A percentile compares a stretch with the other conserved stretches of the same genome.
Conservation (phyloP, 1,140 invertebrate species). For the Stegodyphus dumicola region DNA sequence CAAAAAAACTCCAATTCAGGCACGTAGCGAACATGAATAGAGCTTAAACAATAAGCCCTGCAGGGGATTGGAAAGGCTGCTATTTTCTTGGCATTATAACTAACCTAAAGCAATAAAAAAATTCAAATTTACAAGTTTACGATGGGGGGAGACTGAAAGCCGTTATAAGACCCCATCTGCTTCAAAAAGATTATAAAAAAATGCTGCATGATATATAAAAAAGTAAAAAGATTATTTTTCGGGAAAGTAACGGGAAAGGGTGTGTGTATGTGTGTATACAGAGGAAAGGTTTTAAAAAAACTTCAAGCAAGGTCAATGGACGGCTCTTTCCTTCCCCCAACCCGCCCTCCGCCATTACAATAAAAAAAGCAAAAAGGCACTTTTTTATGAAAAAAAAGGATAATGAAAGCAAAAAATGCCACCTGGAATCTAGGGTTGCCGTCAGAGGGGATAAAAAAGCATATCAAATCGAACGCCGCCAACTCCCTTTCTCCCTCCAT, state of each 20-base stretch:
- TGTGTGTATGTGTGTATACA: constrained; percentile 33
- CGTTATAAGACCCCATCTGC: constrained; percentile 61
- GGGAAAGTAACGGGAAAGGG: constrained; percentile 59
- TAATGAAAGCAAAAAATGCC: constrained; percentile 58
- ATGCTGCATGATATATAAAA: constrained; percentile 39
- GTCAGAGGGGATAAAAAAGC: background rate
- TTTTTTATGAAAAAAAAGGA: constrained; percentile 50
- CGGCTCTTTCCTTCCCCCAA: constrained; percentile 1
- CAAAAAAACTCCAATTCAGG: constrained; percentile 52
- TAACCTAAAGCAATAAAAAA: constrained; percentile 60
- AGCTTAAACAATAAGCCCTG: constrained; percentile 60
- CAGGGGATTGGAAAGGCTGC: constrained; percentile 49
- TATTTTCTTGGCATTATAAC: constrained; percentile 61
- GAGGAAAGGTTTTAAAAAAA: constrained; percentile 45
- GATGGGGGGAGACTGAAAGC: constrained; percentile 20
- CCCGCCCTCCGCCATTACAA: background rate
- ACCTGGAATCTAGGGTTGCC: constrained; percentile 59
- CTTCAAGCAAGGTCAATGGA: constrained; percentile 51
- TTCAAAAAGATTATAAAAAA: constrained; percentile 50
- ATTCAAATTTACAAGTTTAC: constrained; percentile 61
- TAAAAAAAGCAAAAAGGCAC: constrained; percentile 46
- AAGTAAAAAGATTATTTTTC: constrained; percentile 52
- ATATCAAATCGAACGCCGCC: constrained; percentile 35
- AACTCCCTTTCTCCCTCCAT: background rate
- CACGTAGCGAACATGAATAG: constrained; percentile 58